These are phyloP conservation scores for Sander vitreus DNA, from an alignment of 2,113 vertebrate species.

Conservation along the genomic window DNA sequence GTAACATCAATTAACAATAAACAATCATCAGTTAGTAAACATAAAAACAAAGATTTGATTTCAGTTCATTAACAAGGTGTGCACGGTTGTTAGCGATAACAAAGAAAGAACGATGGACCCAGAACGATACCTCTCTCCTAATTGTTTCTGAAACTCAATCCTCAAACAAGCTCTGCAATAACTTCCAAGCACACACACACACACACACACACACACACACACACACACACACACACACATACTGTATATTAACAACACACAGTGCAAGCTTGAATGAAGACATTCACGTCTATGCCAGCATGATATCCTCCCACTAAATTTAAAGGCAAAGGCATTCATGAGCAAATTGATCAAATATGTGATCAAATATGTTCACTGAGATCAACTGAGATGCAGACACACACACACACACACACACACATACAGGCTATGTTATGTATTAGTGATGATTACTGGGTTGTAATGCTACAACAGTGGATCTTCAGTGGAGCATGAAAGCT, in stretches of 20 bases:
- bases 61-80: not conserved
- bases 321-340: conserved; percentile 32
- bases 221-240: not conserved
- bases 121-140: not conserved
- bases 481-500: conserved; percentile 75
- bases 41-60: not conserved
- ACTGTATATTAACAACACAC: not conserved
- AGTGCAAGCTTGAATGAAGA: conserved; percentile 1
- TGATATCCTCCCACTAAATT: conserved; percentile 20
- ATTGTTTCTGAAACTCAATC: not conserved
- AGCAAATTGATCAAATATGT: conserved; percentile 38
- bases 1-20: no score
- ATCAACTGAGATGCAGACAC: not conserved
- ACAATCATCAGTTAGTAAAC: not conserved
- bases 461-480: conserved; percentile 64
- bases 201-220: no score
- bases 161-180: not conserved
- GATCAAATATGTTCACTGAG: conserved; percentile 25
- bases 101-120: no score
- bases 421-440: conserved; percentile 67
- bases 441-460: conserved; percentile 77
- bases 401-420: conserved; percentile 19
- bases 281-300: not conserved
- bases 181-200: not conserved
- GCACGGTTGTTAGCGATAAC: no score